Base-by-base conservation (phyloP, 2,888 invertebrate genomes). In the Diaprepes abbreviatus region DNA sequence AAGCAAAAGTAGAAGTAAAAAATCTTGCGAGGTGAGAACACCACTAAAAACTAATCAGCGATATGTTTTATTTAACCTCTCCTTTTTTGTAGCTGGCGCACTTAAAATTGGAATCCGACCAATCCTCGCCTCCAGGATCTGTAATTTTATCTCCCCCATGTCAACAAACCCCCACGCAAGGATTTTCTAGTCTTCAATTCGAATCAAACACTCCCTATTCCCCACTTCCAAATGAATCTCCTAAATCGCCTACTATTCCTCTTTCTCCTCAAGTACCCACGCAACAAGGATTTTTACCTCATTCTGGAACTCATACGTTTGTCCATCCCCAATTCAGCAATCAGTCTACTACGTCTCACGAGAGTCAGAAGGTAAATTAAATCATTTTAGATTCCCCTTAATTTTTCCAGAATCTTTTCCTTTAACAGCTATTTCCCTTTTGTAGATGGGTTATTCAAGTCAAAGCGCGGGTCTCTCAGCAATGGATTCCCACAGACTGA, bases 1-100 rank as follows among this genome's bases (percentile, higher is more conserved):
- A 74, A 92, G 93, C 82, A 93, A 93, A 82, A 88, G 93, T 78
- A 90, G 88, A 79, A 90, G 85, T 66, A 90, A 90, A 55, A 75
- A 74, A 74, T 88, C 71, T 1, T 58, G 90, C 40, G 93, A 93
- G 84, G 92, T 92, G 83, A 36, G 19, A 24, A n/a, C n/a, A n/a
- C n/a, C n/a, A n/a, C n/a, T n/a, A n/a, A n/a, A n/a, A n/a, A n/a
- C n/a, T n/a, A n/a, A n/a, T n/a, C n/a, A n/a, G n/a, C n/a, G n/a
- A n/a, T n/a, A n/a, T n/a, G n/a, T n/a, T n/a, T n/a, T n/a, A n/a
- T n/a, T n/a, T n/a, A n/a, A n/a, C n/a, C n/a, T n/a, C n/a, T n/a
- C n/a, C n/a, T 35, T 38, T 50, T 28, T 50, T 67, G 0, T 74
- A 86, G 85, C 86, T 84, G 76, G 87, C 83, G 74, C 88, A 88